Evolutionary conservation across 1,140 invertebrate genomes (phyloP), one percentile per base, ranked within the genome.

Genomic region (Lasaia peninsularis): DNA sequence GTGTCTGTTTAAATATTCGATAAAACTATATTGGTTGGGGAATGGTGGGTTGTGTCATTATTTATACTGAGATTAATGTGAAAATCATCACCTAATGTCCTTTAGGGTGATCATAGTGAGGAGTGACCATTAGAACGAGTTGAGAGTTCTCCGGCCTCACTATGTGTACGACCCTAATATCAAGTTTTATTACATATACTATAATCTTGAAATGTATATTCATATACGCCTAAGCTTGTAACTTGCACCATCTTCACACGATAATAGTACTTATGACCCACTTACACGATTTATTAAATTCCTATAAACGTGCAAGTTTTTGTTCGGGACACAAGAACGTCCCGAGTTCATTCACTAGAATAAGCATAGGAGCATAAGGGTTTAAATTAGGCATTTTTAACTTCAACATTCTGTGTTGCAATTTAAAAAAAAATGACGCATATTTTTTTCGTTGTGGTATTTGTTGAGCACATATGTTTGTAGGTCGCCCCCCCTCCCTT

Each of bases 331-430:
- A 9, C n/a, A 61, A 50, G 54, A 67, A 35, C 52, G 64, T 69
- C 71, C 69, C 53, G 52, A 66, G 72, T 83, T 81, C 75, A 79
- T 78, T 72, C 37, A 56, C 62, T 80, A 81, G 73, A 62, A 32
- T 84, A 82, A 81, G 82, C 66, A 67, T 81, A 81, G 73, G 69
- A 73, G 66, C 65, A 60, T 84, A 83, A 80, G 72, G 68, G 65
- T 75, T 77, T 75, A 65, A 67, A 75, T 72, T 71, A 72, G 70
- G 82, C 78, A 84, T 80, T 86, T 80, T 71, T 82, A 80, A 78
- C 76, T 86, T 71, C 61, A 69, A 81, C 78, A 78, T 78, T 82
- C 74, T 81, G 74, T 81, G 75, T 82, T 83, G 75, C 80, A 73
- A 74, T 65, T 67, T 57, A 69, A 66, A 68, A 69, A 67, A 69